Evolutionary conservation across 2,113 vertebrate genomes (phyloP).

Genomic region (Sphyrna mokarran): DNA sequence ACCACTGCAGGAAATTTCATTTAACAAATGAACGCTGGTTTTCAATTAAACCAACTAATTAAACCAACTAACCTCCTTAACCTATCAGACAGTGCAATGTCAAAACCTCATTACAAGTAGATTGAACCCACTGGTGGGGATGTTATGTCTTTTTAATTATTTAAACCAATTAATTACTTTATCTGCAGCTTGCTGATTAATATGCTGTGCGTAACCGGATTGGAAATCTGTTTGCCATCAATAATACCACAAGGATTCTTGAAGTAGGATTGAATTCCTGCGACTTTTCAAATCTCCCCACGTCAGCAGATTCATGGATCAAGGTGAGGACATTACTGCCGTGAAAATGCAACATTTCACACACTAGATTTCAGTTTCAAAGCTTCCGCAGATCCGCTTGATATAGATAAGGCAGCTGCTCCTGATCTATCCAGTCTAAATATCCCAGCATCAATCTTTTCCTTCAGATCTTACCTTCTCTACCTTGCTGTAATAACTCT

Average conservation of each 20-base stretch:
- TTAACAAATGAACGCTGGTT: neutral
- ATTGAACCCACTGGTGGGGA: neutral
- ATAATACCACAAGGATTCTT: neutral
- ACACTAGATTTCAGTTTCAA: neutral
- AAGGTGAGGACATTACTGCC: neutral
- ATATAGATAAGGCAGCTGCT: neutral
- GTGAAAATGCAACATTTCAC: neutral
- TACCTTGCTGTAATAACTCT: neutral
- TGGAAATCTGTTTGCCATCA: neutral
- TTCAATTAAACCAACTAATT: conserved; percentile 24
- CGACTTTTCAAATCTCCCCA: neutral
- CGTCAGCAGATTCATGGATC: neutral
- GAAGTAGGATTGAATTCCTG: neutral
- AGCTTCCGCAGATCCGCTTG: neutral
- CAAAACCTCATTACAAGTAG: conserved; percentile 19
- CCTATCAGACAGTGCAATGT: neutral
- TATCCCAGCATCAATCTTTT: neutral
- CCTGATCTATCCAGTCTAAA: neutral
- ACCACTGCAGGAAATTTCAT: neutral
- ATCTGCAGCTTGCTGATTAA: conserved; percentile 3
- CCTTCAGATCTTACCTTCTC: neutral
- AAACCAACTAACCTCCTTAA: conserved; percentile 7
- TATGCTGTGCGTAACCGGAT: neutral
- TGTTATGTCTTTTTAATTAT: conserved; percentile 28
- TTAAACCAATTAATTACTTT: conserved; percentile 32